Percentiles rank a stretch among this genome's conserved stretches.
These are phyloP conservation scores for Amyelois transitella DNA, from an alignment of 1,140 invertebrate species.

Conservation along the genomic window DNA sequence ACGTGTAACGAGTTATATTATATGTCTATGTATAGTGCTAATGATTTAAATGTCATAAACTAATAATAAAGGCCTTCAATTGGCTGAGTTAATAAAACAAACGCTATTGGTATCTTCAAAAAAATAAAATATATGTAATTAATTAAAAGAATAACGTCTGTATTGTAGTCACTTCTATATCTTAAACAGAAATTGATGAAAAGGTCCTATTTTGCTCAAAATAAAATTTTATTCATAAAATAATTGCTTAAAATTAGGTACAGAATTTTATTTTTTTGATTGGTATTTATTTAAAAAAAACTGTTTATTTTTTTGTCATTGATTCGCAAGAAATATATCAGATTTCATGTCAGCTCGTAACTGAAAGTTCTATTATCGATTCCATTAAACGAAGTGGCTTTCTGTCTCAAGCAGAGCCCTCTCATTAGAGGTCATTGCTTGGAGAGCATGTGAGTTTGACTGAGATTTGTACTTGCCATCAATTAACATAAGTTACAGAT, in stretches of 20 bases:
- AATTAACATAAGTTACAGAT: slow-evolving; percentile 1
- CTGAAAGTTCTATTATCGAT: not conserved
- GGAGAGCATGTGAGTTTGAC: not conserved
- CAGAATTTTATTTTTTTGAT: not conserved
- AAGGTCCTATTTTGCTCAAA: too few species aligned
- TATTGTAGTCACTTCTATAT: too few species aligned
- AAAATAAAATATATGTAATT: too few species aligned
- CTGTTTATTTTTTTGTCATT: not conserved
- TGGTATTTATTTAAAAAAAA: not conserved
- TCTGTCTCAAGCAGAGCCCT: not conserved
- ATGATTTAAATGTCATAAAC: too few species aligned
- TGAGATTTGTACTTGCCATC: slow-evolving; percentile 2
- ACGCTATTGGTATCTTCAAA: too few species aligned
- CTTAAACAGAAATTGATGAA: too few species aligned
- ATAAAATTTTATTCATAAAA: not conserved
- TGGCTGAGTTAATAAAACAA: too few species aligned
- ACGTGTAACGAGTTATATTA: not conserved
- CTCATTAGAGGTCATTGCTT: not conserved
- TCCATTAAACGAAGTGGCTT: not conserved
- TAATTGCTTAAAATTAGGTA: not conserved
- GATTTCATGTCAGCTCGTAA: not conserved
- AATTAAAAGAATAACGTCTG: too few species aligned
- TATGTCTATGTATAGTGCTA: too few species aligned
- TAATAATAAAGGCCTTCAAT: too few species aligned
- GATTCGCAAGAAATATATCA: not conserved